These are phyloP conservation scores for Rhyzopertha dominica DNA, from an alignment of 1,140 invertebrate genomes.

Conservation along the genomic window DNA sequence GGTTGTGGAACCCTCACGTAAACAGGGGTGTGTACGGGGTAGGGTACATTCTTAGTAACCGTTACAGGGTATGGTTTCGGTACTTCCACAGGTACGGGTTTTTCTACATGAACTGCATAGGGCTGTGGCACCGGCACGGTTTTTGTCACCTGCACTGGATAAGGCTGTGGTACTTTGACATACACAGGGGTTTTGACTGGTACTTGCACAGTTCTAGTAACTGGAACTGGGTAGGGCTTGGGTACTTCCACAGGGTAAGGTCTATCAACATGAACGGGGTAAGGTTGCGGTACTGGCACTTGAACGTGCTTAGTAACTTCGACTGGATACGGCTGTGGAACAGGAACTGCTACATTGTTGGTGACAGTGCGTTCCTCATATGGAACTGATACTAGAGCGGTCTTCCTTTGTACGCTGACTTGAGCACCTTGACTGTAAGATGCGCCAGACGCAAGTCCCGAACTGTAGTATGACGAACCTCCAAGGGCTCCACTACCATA, in stretches of 20 bases:
- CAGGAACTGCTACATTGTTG: conserved; percentile 33
- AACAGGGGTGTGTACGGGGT: conserved; percentile 31
- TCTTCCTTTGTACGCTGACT: too few relatives aligned
- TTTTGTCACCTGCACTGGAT: conserved; percentile 19
- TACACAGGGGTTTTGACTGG: conserved; percentile 30
- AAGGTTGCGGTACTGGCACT: conserved; percentile 17
- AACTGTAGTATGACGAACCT: too few relatives aligned
- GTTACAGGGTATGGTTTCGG: conserved; percentile 20
- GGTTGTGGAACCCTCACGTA: conserved; percentile 34
- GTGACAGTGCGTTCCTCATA: conserved; percentile 24
- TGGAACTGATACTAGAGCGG: too few relatives aligned
- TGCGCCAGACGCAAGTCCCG: too few relatives aligned
- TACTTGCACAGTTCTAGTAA: conserved; percentile 31
- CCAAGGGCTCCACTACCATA: too few relatives aligned
- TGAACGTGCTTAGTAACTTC: conserved; percentile 22
- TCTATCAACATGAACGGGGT: conserved; percentile 5
- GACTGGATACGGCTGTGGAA: conserved; percentile 45
- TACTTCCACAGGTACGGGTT: conserved; percentile 17
- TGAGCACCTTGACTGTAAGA: too few relatives aligned
- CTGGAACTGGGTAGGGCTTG: conserved; percentile 31
- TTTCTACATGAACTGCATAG: conserved; percentile 24
- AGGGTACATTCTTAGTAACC: conserved; percentile 20
- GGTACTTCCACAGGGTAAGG: conserved; percentile 24
- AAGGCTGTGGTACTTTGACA: conserved; percentile 20
- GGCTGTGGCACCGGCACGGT: conserved; percentile 26